Base-by-base conservation (phyloP, 2,888 invertebrate species). In the Leucozona laternaria region DNA sequence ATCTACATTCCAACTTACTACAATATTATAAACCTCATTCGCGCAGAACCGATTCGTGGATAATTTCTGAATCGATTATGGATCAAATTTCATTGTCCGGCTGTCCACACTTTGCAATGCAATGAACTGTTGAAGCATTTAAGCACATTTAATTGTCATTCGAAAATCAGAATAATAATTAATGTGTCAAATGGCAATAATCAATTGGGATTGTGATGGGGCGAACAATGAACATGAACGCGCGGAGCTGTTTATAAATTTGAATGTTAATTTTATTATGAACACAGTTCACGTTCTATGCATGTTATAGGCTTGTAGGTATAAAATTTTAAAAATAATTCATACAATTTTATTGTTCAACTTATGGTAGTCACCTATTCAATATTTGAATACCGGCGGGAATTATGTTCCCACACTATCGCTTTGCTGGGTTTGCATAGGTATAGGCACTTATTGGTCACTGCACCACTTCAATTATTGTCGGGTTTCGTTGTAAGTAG, bases 61-160 rank as follows among this genome's bases (percentile, higher is more conserved):
- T 68, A 70, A 70, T 85, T 77, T 60, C 77, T 77, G 77, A 73
- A 85, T 81, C 68, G 81, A 81, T 85, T 85, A 85, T 81, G 72
- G 68, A 85, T 81, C 66, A 81, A 81, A 66, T 48, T 70, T 72
- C 85, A 81, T 73, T 77, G 80, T 75, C 28, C 58, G 60, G 40
- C 17, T 62, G 64, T 73, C 64, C 10, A 6, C 58, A 22, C 10
- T 25, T 34, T 20, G 6, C 37, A 57, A 43, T 20, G 6, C 37
- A 57, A 43, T 40, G n/a, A 60, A 40, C 25, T 15, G 15, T 28
- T 71, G 55, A 8, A 57, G 15, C 20, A 43, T 62, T 43, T 34
- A 66, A 20, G 20, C 48, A 20, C 48, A 48, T 66, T 64, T 66
- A 48, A 66, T 66, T 66, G 66, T 66, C 20, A 66, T 66, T 66